Evolutionary conservation across 2,113 vertebrate genomes (phyloP), one percentile per base, ranked within the genome.

Genomic region (Odontesthes bonariensis): DNA sequence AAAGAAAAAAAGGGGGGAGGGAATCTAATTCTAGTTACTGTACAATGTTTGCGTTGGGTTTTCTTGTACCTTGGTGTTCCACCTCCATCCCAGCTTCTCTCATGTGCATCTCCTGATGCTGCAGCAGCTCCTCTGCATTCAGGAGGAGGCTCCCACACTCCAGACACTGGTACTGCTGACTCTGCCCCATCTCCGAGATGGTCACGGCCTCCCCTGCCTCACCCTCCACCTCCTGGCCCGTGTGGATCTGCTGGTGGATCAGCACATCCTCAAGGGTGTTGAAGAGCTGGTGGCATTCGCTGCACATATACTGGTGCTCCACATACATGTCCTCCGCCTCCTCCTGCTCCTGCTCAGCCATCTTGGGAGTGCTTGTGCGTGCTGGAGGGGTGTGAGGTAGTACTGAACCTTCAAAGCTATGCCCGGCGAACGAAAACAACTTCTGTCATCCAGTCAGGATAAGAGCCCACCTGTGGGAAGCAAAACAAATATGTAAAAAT

Each of bases 291-390:
- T 96, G 95, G 38, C 96, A 97, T 89, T 97, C 96, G 0, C 96
- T 96, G 85, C 96, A 97, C 95, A 97, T 97, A 66, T 95, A 98
- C 90, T 98, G 96, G 83, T 96, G 96, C 83, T 96, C 95, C 76
- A 95, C 93, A 65, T 95, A 93, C 58, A 92, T 47, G 1, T 54
- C 83, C 1, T 92, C 91, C 0, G 66, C 56, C 67, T 91, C 94
- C 70, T 89, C 88, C 82, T 90, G 82, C 55, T 89, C 82, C 61
- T 88, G 89, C 44, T 92, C 92, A 9, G 73, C 87, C 94, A 94
- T 74, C 35, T 42, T 33, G 35, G n/a, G 31, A 35, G 32, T 33
- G 38, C 64, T 7, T 40, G 27, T 31, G 7, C 51, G 47, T 32
- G 20, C 5, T 13, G 53, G 13, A 44, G 13, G 13, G 13, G 5